Evolutionary conservation across 2,797 vertebrate genomes (phyloP).

Genomic region (Notoglanidium macrostoma): DNA sequence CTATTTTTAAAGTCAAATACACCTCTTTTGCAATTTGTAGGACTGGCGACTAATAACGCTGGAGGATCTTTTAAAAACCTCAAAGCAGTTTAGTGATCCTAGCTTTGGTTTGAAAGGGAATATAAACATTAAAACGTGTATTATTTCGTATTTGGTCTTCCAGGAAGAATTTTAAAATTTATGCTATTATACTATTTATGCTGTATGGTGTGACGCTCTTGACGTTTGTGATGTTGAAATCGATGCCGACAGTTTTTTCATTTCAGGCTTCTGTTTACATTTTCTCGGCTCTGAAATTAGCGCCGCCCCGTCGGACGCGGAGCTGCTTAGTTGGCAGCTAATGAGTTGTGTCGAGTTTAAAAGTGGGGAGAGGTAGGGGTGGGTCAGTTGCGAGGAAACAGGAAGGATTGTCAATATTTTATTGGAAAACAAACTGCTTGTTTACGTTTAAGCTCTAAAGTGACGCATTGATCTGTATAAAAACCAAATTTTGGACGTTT

Average conservation of each 20-base stretch:
- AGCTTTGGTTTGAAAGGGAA: not conserved
- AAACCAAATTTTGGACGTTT: not conserved
- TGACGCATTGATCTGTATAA: too few relatives aligned
- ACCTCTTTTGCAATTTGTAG: constrained; percentile 40
- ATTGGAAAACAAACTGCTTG: not conserved
- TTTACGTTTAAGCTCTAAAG: not conserved
- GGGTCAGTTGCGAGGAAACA: not conserved
- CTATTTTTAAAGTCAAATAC: constrained; percentile 29
- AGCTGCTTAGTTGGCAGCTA: not conserved
- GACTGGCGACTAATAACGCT: not conserved
- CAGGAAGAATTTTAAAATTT: too few relatives aligned
- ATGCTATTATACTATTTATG: too few relatives aligned
- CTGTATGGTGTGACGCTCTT: not conserved
- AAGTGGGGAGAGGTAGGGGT: not conserved
- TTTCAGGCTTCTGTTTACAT: not conserved
- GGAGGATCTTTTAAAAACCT: not conserved
- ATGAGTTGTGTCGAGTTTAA: not conserved
- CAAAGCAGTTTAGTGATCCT: not conserved
- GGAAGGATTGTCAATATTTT: not conserved
- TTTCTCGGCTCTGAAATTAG: not conserved
- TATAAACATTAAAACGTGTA: not conserved
- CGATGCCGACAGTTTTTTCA: not conserved
- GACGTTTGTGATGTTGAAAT: not conserved
- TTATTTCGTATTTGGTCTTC: not conserved
- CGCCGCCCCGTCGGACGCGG: not conserved